A percentile compares a stretch with the other conserved stretches of the same genome.
Conservation (phyloP, 1,140 invertebrate genomes). For the Gonioctena quinquepunctata region DNA sequence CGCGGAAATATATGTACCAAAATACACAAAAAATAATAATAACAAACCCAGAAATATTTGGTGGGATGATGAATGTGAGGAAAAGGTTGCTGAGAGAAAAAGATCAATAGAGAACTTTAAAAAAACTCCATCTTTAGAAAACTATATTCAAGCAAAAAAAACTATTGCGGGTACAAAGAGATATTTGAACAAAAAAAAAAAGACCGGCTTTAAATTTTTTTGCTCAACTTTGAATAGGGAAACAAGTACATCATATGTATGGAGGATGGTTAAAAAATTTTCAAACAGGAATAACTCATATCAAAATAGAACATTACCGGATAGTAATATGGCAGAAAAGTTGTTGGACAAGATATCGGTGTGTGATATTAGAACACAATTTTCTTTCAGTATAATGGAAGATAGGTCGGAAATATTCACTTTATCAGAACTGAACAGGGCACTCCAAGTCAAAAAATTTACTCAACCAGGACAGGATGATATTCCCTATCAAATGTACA, state of each 20-base stretch:
- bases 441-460: too few species aligned
- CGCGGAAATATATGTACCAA: neutral
- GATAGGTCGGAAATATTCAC: too few species aligned
- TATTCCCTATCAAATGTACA: too few species aligned
- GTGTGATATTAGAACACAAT: too few species aligned
- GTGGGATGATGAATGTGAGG: neutral
- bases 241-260: neutral
- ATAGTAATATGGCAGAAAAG: too few species aligned
- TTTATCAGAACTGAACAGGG: too few species aligned
- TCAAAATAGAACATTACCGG: too few species aligned
- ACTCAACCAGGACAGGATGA: too few species aligned
- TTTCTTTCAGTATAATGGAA: too few species aligned
- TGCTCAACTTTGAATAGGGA: neutral
- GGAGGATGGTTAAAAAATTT: neutral
- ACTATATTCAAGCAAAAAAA: neutral
- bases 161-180: neutral
- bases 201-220: neutral
- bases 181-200: slow-evolving; percentile 5
- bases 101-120: neutral
- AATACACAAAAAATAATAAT: neutral
- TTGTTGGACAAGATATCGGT: too few species aligned
- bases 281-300: neutral
- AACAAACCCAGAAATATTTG: neutral
- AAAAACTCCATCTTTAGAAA: neutral
- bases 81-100: neutral